Evolutionary conservation across 2,888 invertebrate genomes (phyloP).

Genomic region (Acholoe squamosa): DNA sequence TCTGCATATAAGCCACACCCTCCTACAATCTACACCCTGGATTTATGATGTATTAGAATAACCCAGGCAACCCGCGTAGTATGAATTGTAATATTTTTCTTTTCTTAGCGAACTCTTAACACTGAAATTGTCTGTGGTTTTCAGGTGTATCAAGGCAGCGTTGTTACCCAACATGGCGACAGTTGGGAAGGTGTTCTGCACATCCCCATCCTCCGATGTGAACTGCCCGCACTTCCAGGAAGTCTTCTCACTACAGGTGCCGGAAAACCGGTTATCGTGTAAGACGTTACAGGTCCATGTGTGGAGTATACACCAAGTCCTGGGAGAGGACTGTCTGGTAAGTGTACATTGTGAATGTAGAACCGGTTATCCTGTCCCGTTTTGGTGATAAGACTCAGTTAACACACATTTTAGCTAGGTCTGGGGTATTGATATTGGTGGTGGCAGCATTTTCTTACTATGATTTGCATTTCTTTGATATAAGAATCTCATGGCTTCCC

Average conservation of each 20-base stretch:
- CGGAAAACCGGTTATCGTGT: slow-evolving; percentile 90
- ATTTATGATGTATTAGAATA: too few relatives aligned
- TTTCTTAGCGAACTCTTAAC: not conserved
- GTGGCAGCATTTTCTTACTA: not conserved
- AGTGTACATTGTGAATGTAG: slow-evolving; percentile 83
- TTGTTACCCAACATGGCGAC: slow-evolving; percentile 87
- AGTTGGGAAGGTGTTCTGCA: slow-evolving; percentile 86
- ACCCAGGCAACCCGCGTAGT: not conserved
- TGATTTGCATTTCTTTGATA: too few relatives aligned
- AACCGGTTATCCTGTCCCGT: too few relatives aligned
- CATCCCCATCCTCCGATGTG: slow-evolving; percentile 89
- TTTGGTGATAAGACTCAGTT: too few relatives aligned
- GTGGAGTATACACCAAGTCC: slow-evolving; percentile 88
- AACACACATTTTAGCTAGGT: too few relatives aligned
- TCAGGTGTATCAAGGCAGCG: slow-evolving; percentile 87
- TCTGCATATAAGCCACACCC: too few relatives aligned
- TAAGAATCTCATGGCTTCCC: too few relatives aligned
- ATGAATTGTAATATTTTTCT: not conserved
- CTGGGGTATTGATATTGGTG: too few relatives aligned
- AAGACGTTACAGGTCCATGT: slow-evolving; percentile 96
- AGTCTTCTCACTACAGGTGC: slow-evolving; percentile 90
- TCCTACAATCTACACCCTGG: too few relatives aligned
- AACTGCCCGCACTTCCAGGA: slow-evolving; percentile 91
- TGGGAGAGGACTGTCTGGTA: slow-evolving; percentile 92
- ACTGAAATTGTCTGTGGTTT: not conserved